Base-by-base conservation (phyloP, 2,113 vertebrate species). In the Daphoenositta chrysoptera region DNA sequence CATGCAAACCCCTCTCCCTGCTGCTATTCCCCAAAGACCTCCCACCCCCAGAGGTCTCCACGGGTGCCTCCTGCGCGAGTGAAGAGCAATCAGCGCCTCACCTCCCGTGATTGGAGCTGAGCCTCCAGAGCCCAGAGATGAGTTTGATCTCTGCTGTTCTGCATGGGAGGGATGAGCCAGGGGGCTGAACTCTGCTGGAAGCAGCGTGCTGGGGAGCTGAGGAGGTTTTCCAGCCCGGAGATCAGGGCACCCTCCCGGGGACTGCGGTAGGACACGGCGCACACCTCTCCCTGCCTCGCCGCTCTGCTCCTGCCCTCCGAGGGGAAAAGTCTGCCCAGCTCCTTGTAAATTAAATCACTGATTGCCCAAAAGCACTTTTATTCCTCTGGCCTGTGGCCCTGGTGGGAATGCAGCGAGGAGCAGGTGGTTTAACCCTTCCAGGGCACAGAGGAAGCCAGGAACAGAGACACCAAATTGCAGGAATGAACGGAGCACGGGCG, bases 11-110 rank as follows among this genome's bases (percentile, higher is more conserved):
- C 60, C 65, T 88, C 76, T 66, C 6, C 23, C 61, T 91, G 26
- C 78, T 31, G 37, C 87, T 33, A 6, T 17, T 93, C 78, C 91
- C 73, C 42, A 18, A 20, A 24, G 19, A 11, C 57, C 50, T 89
- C 57, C 84, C 40, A 20, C 21, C n/a, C 58, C 19, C 35, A 51
- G 48, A 71, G 77, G 73, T 78, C 69, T 64, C 39, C 35, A n/a
- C n/a, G n/a, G n/a, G n/a, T n/a, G n/a, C n/a, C n/a, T n/a, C n/a
- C n/a, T n/a, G 7, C 4, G n/a, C 4, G 53, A 42, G 87, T 51
- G 89, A 45, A 44, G 89, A 71, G 84, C 83, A 71, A 65, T 83
- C 93, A 76, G 72, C 17, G 21, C 83, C 57, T 90, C 90, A 65
- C 90, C 88, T 90, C 75, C 87, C 28, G 1, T 73, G 73, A 93